A percentile compares a stretch with the other conserved stretches of the same genome.
Evolutionary conservation across 2,113 vertebrate genomes (phyloP).

Genomic region (Nipponia nippon): DNA sequence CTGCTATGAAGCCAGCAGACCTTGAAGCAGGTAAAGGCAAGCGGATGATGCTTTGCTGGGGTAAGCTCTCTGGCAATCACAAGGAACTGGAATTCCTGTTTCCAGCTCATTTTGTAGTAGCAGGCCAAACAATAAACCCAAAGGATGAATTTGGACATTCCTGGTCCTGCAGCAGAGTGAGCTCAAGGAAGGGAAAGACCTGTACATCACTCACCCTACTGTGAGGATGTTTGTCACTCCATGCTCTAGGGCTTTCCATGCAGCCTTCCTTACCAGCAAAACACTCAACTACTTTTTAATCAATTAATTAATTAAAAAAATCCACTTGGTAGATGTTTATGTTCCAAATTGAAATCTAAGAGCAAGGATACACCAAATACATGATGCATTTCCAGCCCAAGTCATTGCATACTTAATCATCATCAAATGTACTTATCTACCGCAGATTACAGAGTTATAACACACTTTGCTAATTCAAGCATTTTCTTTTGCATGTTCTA

Average conservation of each 20-base stretch:
- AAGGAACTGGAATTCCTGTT: neutral
- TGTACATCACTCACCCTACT: neutral
- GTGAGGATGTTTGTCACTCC: neutral
- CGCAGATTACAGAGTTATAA: neutral
- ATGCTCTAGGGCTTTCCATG: neutral
- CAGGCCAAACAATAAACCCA: fast-evolving
- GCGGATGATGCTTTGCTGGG: neutral
- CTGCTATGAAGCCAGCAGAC: neutral
- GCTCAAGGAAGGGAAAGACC: neutral
- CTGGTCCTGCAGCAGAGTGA: neutral
- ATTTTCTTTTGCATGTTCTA: neutral
- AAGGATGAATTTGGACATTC: neutral
- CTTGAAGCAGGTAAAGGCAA: neutral
- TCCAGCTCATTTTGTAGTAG: neutral
- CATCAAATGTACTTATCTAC: neutral
- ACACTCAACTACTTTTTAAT: neutral
- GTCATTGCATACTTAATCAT: neutral
- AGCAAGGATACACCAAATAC: neutral
- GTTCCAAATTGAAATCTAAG: neutral
- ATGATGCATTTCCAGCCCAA: neutral
- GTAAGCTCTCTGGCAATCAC: neutral
- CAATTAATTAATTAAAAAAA: neutral
- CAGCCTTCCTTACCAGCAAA: neutral
- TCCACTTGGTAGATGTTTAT: neutral
- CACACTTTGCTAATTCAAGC: neutral